These are phyloP conservation scores for Pedetes capensis DNA, from an alignment of 2,113 vertebrate species.

Conservation along the genomic window DNA sequence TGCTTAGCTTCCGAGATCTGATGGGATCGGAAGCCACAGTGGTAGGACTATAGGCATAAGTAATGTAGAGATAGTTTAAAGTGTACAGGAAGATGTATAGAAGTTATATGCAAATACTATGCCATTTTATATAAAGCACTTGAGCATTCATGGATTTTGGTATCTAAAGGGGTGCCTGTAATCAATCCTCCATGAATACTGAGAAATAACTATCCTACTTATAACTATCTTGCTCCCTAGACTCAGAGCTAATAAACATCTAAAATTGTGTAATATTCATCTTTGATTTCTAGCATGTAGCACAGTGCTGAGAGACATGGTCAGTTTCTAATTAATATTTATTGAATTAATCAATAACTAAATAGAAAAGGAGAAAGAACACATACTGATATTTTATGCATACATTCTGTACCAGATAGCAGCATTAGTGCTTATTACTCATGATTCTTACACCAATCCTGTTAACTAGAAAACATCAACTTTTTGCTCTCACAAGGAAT, in stretches of 20 bases:
- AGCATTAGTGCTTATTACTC: background rate
- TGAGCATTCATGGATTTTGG: background rate
- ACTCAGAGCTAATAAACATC: conserved; percentile 17
- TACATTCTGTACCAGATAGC: background rate
- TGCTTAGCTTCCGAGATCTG: no score
- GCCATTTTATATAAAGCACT: no score
- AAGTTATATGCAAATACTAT: no score
- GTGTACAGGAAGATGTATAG: no score
- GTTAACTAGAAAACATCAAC: background rate
- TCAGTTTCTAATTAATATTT: background rate
- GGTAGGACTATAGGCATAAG: no score
- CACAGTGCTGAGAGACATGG: background rate
- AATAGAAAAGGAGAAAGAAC: background rate
- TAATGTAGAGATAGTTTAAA: no score
- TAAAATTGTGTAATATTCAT: background rate
- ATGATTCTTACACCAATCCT: background rate
- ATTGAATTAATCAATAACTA: background rate
- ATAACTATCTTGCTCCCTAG: background rate
- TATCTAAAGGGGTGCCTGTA: background rate
- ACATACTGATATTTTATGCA: background rate
- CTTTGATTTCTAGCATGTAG: background rate
- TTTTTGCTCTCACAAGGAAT: background rate
- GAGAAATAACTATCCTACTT: background rate
- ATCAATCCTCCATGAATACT: background rate
- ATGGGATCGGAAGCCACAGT: no score